These are phyloP conservation scores for Boulengeromyrus knoepffleri DNA, from an alignment of 2,113 vertebrate species.

Conservation along the genomic window DNA sequence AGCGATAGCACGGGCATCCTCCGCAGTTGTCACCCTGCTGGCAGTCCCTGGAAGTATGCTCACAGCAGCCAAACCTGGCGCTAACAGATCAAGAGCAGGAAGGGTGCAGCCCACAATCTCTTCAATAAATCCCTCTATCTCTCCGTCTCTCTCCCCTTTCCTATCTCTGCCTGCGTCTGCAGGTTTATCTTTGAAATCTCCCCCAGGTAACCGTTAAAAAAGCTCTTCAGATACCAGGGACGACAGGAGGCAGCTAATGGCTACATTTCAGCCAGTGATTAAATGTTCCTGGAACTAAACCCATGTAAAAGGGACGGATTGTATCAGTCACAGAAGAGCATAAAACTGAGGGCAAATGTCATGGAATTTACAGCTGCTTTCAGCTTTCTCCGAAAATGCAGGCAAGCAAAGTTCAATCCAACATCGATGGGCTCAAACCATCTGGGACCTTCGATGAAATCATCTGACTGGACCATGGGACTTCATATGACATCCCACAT, in stretches of 20 bases:
- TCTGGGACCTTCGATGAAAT: not conserved
- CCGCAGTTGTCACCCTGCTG: not conserved
- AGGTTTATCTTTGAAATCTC: not conserved
- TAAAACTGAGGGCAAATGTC: not conserved
- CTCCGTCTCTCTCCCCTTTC: not conserved
- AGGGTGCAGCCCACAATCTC: not conserved
- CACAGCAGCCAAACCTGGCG: not conserved
- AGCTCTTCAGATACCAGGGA: not conserved
- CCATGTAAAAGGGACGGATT: not conserved
- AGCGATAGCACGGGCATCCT: not conserved
- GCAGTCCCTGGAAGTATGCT: not conserved
- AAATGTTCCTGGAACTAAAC: not conserved
- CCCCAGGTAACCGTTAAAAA: not conserved
- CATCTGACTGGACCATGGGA: not conserved
- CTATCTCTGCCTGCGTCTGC: not conserved
- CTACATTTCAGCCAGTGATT: not conserved
- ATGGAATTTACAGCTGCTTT: not conserved
- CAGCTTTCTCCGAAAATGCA: not conserved
- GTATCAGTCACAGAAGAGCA: not conserved
- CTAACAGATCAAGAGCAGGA: not conserved
- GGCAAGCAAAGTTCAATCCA: not conserved
- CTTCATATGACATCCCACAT: not conserved
- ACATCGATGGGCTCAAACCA: not conserved
- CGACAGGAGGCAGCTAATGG: not conserved
- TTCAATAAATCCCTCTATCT: not conserved